phyloP scores from a whole-genome alignment of 2,113 vertebrate genomes.

The Clinocottus analis region DNA sequence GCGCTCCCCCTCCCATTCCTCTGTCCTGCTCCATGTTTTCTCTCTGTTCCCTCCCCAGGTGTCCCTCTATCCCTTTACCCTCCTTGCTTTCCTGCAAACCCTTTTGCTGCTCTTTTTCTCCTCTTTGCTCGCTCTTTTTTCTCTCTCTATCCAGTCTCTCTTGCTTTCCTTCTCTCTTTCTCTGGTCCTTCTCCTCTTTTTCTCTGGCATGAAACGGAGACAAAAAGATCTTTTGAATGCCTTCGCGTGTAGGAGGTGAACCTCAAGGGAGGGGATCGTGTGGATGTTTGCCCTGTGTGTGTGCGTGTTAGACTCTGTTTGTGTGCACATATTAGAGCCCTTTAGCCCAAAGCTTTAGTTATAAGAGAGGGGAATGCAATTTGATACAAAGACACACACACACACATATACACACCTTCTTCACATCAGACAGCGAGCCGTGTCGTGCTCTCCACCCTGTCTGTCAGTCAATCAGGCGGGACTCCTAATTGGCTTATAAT shows the following conservation, averaged over 20 bases:
- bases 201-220: constrained; percentile 71
- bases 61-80: constrained; percentile 61
- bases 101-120: constrained; percentile 64
- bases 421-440: constrained; percentile 58
- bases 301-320: constrained; percentile 53
- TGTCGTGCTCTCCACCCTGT: constrained; percentile 66
- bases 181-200: constrained; percentile 54
- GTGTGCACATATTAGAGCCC: constrained; percentile 68
- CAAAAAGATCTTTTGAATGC: constrained; percentile 84
- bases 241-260: constrained; percentile 79
- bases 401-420: constrained; percentile 37
- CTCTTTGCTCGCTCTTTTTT: constrained; percentile 22
- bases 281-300: constrained; percentile 64
- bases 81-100: constrained; percentile 58
- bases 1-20: constrained; percentile 46
- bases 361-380: constrained; percentile 55
- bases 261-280: constrained; percentile 76
- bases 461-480: constrained; percentile 75
- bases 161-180: constrained; percentile 32
- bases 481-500: constrained; percentile 81
- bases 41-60: constrained; percentile 35
- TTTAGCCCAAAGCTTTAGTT: constrained; percentile 68
- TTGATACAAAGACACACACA: constrained; percentile 50
- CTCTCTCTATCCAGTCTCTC: constrained; percentile 10
- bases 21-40: constrained; percentile 66